These are phyloP conservation scores for Pseudomyrmex dendroicus DNA, from an alignment of 1,140 invertebrate species.

Conservation along the genomic window DNA sequence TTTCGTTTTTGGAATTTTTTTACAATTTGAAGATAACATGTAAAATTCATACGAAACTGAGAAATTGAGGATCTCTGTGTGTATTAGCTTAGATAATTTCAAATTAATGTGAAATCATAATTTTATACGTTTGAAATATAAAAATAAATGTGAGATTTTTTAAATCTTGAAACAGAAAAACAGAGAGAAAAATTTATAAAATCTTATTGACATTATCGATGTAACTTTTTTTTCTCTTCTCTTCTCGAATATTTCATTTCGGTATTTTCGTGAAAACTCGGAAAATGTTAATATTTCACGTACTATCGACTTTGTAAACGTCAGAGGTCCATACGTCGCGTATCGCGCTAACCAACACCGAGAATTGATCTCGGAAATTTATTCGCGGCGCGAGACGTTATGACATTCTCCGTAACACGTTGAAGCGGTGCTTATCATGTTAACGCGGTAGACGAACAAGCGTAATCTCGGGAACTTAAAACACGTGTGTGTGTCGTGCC, in stretches of 20 bases:
- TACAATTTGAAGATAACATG: too few relatives aligned
- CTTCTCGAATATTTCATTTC: neutral
- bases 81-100: too few relatives aligned
- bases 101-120: too few relatives aligned
- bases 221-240: neutral
- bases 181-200: too few relatives aligned
- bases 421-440: conserved; percentile 14
- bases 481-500: conserved; percentile 37
- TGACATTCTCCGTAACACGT: conserved; percentile 14
- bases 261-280: too few relatives aligned
- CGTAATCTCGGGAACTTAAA: conserved; percentile 38
- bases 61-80: too few relatives aligned
- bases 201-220: too few relatives aligned
- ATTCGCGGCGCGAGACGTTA: neutral
- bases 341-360: neutral
- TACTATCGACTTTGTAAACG: neutral
- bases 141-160: too few relatives aligned
- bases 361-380: neutral
- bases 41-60: too few relatives aligned
- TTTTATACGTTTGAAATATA: too few relatives aligned
- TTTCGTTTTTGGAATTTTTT: too few relatives aligned
- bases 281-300: neutral
- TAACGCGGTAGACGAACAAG: neutral
- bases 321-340: neutral
- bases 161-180: too few relatives aligned